Conservation (phyloP, 1,140 invertebrate species). For the Heterodera schachtii region DNA sequence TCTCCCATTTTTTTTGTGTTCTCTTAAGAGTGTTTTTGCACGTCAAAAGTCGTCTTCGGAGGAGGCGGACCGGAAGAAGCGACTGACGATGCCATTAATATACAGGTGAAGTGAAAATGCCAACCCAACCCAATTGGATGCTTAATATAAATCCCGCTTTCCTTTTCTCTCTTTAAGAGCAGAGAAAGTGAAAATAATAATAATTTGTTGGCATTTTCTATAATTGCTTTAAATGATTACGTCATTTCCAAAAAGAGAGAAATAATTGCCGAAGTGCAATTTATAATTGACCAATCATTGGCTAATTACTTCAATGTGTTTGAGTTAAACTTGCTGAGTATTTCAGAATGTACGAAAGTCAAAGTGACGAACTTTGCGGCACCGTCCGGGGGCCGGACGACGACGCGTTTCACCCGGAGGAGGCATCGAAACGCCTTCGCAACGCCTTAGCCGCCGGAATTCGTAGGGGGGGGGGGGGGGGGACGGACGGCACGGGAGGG, state of each 20-base stretch:
- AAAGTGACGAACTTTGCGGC: slow-evolving; percentile 33
- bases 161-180: not conserved
- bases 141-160: not conserved
- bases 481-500: no score
- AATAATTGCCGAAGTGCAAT: no score
- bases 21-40: slow-evolving; percentile 11
- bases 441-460: slow-evolving; percentile 48
- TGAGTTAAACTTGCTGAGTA: not conserved
- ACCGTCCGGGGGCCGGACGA: slow-evolving; percentile 53
- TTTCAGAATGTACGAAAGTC: slow-evolving; percentile 46
- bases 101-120: slow-evolving; percentile 32
- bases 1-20: not conserved
- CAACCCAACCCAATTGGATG: not conserved
- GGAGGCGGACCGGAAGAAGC: slow-evolving; percentile 36
- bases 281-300: no score
- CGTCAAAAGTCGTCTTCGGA: slow-evolving; percentile 37
- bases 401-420: slow-evolving; percentile 55
- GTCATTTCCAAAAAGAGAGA: not conserved
- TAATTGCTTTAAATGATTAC: not conserved
- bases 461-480: slow-evolving; percentile 35
- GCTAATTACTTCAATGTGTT: no score
- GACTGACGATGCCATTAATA: slow-evolving; percentile 50
- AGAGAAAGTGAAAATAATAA: not conserved
- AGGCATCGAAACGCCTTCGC: slow-evolving; percentile 49
- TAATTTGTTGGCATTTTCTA: not conserved